Percentiles rank a stretch among this genome's conserved stretches.
These are phyloP conservation scores for Parasteatoda tepidariorum DNA, from an alignment of 1,140 invertebrate genomes.

Conservation along the genomic window DNA sequence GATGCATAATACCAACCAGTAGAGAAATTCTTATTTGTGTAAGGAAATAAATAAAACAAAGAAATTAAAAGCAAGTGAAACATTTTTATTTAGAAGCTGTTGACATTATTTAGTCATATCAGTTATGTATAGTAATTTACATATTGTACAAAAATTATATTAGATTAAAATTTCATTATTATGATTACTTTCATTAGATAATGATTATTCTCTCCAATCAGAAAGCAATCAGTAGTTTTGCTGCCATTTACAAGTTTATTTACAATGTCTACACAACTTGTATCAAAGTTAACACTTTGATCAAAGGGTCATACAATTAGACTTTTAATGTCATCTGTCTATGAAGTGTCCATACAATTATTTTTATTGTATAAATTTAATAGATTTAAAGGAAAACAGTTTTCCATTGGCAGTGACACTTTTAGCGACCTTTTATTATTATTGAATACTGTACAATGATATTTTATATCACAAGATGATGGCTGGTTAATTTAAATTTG, in stretches of 20 bases:
- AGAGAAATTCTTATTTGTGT: too few relatives aligned
- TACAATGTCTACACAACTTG: slow-evolving; percentile 51
- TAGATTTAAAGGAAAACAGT: not conserved
- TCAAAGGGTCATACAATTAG: slow-evolving; percentile 32
- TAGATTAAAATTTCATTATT: not conserved
- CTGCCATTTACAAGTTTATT: slow-evolving; percentile 64
- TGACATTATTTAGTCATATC: not conserved
- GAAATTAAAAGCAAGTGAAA: not conserved
- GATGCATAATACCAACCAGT: too few relatives aligned
- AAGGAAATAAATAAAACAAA: not conserved
- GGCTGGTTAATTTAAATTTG: slow-evolving; percentile 27
- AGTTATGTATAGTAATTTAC: not conserved
- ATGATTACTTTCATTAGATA: not conserved
- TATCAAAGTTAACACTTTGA: slow-evolving; percentile 27
- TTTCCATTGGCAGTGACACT: not conserved
- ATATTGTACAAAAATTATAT: not conserved
- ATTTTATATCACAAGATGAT: slow-evolving; percentile 38
- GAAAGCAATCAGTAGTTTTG: slow-evolving; percentile 11
- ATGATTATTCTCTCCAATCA: not conserved
- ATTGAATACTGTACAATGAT: not conserved
- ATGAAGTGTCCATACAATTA: not conserved
- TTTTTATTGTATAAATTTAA: not conserved
- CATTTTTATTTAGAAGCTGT: not conserved
- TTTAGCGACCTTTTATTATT: not conserved
- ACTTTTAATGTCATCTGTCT: not conserved